Conservation (phyloP, 2,888 invertebrate genomes). For the Napeogenes inachia region DNA sequence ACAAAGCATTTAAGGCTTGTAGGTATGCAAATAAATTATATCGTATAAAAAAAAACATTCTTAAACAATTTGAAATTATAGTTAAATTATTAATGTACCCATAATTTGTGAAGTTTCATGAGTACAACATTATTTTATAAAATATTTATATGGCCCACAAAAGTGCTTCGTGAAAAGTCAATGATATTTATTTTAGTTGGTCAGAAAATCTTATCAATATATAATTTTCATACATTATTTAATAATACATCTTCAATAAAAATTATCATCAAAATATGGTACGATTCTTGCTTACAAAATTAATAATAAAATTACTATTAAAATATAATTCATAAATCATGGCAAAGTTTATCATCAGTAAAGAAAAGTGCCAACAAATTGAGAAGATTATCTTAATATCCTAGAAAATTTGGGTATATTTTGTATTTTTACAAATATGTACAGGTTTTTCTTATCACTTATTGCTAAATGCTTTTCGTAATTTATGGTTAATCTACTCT, state of each 20-base stretch:
- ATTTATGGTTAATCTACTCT: neutral
- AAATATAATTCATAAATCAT: neutral
- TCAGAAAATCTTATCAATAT: no score
- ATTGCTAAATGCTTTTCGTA: neutral
- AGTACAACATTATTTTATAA: no score
- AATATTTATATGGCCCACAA: no score
- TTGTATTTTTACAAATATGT: slow-evolving; percentile 4
- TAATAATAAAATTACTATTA: no score
- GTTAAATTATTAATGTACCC: neutral
- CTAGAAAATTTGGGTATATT: neutral
- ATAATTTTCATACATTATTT: no score
- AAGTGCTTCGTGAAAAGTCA: no score
- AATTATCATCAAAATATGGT: no score
- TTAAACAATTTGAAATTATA: slow-evolving; percentile 2
- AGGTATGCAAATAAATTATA: slow-evolving; percentile 9
- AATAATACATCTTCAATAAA: no score
- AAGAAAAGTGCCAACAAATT: slow-evolving; percentile 1
- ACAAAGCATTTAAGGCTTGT: slow-evolving; percentile 10
- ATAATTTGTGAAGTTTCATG: no score
- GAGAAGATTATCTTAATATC: no score
- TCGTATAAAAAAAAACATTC: neutral
- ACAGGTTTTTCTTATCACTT: slow-evolving; percentile 3
- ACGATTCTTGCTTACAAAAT: no score
- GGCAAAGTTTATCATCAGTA: neutral
- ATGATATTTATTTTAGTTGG: no score